phyloP scores from a whole-genome alignment of 2,113 vertebrate species.

The Asarcornis scutulata region DNA sequence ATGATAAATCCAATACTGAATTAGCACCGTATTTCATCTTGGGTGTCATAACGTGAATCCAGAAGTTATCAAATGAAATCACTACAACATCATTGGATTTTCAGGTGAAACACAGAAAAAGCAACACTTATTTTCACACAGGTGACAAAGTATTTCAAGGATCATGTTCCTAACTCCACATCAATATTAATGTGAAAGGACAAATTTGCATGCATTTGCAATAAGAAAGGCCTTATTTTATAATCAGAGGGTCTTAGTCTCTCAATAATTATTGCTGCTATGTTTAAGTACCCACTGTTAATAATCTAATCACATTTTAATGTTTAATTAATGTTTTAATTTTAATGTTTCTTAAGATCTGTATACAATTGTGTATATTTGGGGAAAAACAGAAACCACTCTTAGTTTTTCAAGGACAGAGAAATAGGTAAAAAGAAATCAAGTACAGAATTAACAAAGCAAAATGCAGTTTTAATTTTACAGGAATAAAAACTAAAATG shows the following conservation, averaged over 20 bases:
- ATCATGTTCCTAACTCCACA: background rate
- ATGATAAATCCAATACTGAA: background rate
- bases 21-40: background rate
- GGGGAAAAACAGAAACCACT: background rate
- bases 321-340: background rate
- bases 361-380: background rate
- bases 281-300: background rate
- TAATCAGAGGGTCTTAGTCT: background rate
- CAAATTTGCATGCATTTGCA: background rate
- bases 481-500: accelerated
- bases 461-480: accelerated
- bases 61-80: background rate
- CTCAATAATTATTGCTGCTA: background rate
- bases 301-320: background rate
- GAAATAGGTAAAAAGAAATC: background rate
- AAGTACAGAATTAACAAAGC: background rate
- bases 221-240: background rate
- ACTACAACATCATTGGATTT: accelerated
- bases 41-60: background rate
- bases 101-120: background rate
- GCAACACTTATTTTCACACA: background rate
- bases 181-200: background rate
- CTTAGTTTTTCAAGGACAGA: background rate
- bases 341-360: background rate
- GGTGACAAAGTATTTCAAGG: background rate